Evolutionary conservation across 2,888 invertebrate genomes (phyloP), one percentile per base, ranked within the genome.

Genomic region (Dastarcus helophoroides): DNA sequence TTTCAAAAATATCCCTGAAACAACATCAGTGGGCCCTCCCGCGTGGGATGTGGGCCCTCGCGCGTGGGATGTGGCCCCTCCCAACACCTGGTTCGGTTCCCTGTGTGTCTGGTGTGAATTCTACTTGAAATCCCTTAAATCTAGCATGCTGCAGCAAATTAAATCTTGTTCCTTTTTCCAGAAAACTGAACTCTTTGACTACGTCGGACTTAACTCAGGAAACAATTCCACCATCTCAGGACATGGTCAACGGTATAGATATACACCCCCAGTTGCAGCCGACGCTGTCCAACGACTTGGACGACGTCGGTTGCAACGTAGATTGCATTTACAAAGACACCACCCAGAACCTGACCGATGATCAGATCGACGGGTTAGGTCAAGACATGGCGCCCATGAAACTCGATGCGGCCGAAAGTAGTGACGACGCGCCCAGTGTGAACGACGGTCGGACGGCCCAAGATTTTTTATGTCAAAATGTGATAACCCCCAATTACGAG

Each of bases 241-340:
- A 35, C 21, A 28, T 29, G 14, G 28, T 25, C 21, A 33, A 13
- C 28, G 29, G 19, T 19, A 25, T 11, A 29, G 22, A 21, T 22
- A 22, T n/a, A 7, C 29, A 22, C n/a, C 5, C n/a, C 38, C 24
- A 31, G 32, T 15, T 33, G 32, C 26, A 15, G 30, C n/a, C 16
- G 10, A 15, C 29, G 4, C 46, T 48, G 37, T 44, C 44, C 17
- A 40, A 41, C 38, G 43, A 48, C 29, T 26, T 45, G 26, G 49
- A 49, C 26, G 50, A 50, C 27, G 43, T 36, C 35, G 53, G 50
- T 36, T 55, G 55, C 35, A 53, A 51, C 31, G 51, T 50, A 32
- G 58, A 59, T 38, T 58, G 58, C 44, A 53, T 56, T 30, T 57
- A 51, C 41, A 53, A 50, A 37, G n/a, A n/a, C n/a, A n/a, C n/a